phyloP scores from a whole-genome alignment of 2,113 vertebrate species.

The Boleophthalmus pectinirostris region DNA sequence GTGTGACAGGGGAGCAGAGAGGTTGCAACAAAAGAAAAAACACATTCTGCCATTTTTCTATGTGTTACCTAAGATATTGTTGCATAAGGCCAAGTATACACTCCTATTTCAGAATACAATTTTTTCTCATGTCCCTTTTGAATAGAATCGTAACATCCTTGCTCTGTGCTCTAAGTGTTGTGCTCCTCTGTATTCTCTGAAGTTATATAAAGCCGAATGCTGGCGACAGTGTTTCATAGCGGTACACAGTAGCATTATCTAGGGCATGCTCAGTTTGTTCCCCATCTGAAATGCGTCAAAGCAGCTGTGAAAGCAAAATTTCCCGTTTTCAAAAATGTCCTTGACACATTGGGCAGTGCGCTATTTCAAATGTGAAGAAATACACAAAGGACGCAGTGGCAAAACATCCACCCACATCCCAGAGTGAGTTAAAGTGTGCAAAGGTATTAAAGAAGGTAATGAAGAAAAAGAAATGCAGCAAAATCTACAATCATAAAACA shows the following conservation, averaged over 20 bases:
- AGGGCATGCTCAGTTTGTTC: slow-evolving; percentile 54
- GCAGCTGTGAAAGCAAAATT: slow-evolving; percentile 37
- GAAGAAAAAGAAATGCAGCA: not conserved
- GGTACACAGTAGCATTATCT: slow-evolving; percentile 49
- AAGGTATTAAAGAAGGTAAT: not conserved
- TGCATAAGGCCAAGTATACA: not conserved
- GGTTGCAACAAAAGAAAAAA: not conserved
- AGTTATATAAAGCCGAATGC: slow-evolving; percentile 55
- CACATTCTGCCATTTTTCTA: not conserved
- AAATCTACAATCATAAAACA: not conserved
- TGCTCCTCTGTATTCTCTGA: slow-evolving; percentile 25
- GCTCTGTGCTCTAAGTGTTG: slow-evolving; percentile 10
- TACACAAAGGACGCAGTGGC: slow-evolving; percentile 2
- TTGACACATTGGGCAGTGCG: slow-evolving; percentile 31
- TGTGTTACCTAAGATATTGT: slow-evolving; percentile 3
- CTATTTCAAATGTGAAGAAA: slow-evolving; percentile 21
- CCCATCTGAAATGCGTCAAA: slow-evolving; percentile 46
- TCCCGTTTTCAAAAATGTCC: slow-evolving; percentile 14
- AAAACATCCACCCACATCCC: slow-evolving; percentile 7
- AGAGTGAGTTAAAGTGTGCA: not conserved
- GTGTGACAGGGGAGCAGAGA: not conserved
- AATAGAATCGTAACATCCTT: not conserved
- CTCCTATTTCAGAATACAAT: not conserved
- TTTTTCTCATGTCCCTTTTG: slow-evolving; percentile 5
- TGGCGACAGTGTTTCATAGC: slow-evolving; percentile 39